Evolutionary conservation across 92 coral and sea anemone species (phyloP), one percentile per base, ranked within the genome.

Genomic region (Paragorgia papillata): DNA sequence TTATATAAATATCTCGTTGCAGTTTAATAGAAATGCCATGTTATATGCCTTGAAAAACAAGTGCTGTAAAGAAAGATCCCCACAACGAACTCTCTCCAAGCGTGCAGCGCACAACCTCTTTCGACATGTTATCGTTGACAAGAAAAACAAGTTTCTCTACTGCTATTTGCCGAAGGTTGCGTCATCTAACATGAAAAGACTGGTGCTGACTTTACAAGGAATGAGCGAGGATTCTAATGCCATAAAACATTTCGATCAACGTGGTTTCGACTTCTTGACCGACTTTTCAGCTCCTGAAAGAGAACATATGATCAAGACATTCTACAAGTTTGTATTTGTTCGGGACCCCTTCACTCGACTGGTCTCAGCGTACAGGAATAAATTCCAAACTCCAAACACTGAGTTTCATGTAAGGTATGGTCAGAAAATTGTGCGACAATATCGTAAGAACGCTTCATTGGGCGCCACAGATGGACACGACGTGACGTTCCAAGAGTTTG

Each of bases 111-210:
- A 22, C 33, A 54, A 35, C 17, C 27, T 58, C 40, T 34, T 75
- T 7, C 7, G 25, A 1, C 50, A 48, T 24, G 9, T 81, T 18
- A 57, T 81, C 18, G 80, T 81, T 27, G 73, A 81, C 63, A 76
- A 63, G 34, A 61, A 81, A 35, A 25, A 73, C 74, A 81, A 73
- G 26, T 62, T 71, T 14, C 46, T 81, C 59, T 81, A 58, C 53
- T 81, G 85, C 51, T 71, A 48, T 25, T 43, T 81, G 10, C 85
- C 85, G 0, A 81, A 81, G 31, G 67, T 81, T 12, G 85, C 85
- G 22, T 59, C 63, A 25, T 48, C 85, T 24, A 71, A 71, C 46
- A 70, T 65, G 85, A 81, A 81, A 46, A 26, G 85, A 68, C 43
- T 81, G 12, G 32, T 81, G 50, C 27, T 81, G 70, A 50, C 73